Conservation (phyloP, 2,113 vertebrate species). For the Paedocypris sp. region DNA sequence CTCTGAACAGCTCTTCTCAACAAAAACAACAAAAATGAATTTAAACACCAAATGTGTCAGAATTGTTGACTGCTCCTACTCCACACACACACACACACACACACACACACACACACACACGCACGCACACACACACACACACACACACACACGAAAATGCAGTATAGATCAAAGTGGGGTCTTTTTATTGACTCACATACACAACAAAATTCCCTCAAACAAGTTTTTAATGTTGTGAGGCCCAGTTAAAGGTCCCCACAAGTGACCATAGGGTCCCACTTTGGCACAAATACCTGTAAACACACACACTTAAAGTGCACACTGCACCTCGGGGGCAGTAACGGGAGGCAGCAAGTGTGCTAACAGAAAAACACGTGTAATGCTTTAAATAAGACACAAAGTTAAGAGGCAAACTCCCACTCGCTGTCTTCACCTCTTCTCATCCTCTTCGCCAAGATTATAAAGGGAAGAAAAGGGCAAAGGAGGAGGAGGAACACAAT, state of each 20-base stretch:
- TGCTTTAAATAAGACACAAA: slow-evolving; percentile 51
- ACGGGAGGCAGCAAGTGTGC: slow-evolving; percentile 40
- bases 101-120: slow-evolving; percentile 16
- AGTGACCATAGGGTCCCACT: no score
- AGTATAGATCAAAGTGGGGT: no score
- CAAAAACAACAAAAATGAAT: no score
- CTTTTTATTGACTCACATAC: no score
- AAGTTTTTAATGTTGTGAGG: no score
- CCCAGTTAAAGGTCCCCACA: no score
- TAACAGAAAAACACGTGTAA: slow-evolving; percentile 59
- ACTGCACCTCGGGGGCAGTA: slow-evolving; percentile 42
- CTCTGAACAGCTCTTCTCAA: no score
- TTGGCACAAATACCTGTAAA: no score
- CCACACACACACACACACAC: slow-evolving; percentile 4
- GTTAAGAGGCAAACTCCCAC: slow-evolving; percentile 44
- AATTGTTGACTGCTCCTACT: slow-evolving; percentile 4
- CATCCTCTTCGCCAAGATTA: slow-evolving; percentile 45
- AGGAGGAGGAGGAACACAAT: slow-evolving; percentile 47
- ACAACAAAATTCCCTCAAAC: no score
- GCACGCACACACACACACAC: slow-evolving; percentile 26
- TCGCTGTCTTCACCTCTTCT: slow-evolving; percentile 22
- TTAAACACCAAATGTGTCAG: slow-evolving; percentile 8
- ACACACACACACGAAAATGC: no score
- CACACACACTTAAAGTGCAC: slow-evolving; percentile 50
- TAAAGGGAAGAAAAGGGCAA: slow-evolving; percentile 49